Evolutionary conservation across 2,797 vertebrate species (phyloP), one percentile per base, ranked within the genome.

Genomic region (Rhinichthys osculus): DNA sequence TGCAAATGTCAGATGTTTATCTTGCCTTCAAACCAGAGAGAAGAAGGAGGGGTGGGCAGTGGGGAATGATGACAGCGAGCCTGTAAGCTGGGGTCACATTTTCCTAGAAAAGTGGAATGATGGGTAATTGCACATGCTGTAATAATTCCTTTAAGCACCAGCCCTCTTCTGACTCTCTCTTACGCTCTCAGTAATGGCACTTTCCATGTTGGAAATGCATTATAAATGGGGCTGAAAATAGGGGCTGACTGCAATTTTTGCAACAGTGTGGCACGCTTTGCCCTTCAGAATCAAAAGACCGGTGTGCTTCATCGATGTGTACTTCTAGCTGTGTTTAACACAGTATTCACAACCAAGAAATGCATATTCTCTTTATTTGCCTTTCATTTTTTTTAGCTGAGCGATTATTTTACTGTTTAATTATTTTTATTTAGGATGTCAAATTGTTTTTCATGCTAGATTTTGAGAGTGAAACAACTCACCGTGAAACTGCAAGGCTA

Each of bases 201-300:
- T 79, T 82, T 83, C 80, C 82, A 81, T 44, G 70, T 87, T 67
- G 72, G 54, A 79, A 89, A 79, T 73, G 33, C 81, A 81, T 87
- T 89, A 86, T 87, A 84, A 87, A 89, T 89, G 79, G 67, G 83
- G 52, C 82, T 85, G 85, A 81, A 84, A 88, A 87, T 83, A 84
- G 42, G 54, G 79, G 19, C 47, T 21, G 67, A 87, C 80, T 81
- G 72, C 81, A 87, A 86, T 89, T 89, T 87, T 69, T 83, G 52
- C 76, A 81, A 66, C 44, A 54, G 88, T 78, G 77, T n/a, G 72
- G 23, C 81, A 72, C 52, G 8, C 66, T 86, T 72, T 82, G 77
- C 72, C 44, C 64, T 76, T 88, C 84, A 85, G 76, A 82, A 66
- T 59, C 19, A 73, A 50, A 85, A 23, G 35, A 79, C 54, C 14